phyloP scores from a whole-genome alignment of 2,888 invertebrate genomes.

The Linhomoeus sp. region DNA sequence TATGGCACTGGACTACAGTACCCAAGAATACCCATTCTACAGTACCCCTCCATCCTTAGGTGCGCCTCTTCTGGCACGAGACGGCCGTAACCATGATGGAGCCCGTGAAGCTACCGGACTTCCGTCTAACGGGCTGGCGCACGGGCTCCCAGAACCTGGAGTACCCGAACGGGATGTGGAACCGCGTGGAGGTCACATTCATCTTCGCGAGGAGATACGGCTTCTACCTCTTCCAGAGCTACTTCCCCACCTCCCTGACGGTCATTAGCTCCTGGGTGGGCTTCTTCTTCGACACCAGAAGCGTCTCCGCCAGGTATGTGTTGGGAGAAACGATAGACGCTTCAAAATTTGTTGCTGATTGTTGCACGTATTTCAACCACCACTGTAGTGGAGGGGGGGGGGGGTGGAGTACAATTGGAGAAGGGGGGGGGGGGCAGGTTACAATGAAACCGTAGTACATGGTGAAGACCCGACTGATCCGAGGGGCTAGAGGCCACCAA shows the following conservation, averaged over 20 bases:
- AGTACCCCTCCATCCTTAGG: background rate
- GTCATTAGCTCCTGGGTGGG: constrained; percentile 27
- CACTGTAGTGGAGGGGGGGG: no score
- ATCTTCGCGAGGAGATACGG: constrained; percentile 26
- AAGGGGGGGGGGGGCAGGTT: no score
- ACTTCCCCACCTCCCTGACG: constrained; percentile 24
- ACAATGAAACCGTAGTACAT: no score
- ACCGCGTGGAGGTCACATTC: constrained; percentile 18
- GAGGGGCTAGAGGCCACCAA: no score
- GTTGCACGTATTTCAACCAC: no score
- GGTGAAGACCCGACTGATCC: no score
- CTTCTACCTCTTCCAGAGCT: constrained; percentile 24
- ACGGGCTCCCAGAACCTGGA: constrained; percentile 21
- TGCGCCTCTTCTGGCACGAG: constrained; percentile 3
- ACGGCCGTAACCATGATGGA: constrained; percentile 25
- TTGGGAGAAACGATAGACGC: no score
- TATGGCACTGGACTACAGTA: no score
- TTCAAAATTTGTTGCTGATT: no score
- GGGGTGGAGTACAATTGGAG: no score
- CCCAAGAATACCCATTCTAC: no score
- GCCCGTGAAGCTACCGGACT: constrained; percentile 24
- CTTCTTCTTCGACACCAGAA: constrained; percentile 25
- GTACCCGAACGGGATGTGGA: constrained; percentile 28
- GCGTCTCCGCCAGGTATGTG: constrained; percentile 21
- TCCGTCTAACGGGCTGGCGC: constrained; percentile 24